Evolutionary conservation across 2,888 invertebrate genomes (phyloP).

Genomic region (Ctena decussata): DNA sequence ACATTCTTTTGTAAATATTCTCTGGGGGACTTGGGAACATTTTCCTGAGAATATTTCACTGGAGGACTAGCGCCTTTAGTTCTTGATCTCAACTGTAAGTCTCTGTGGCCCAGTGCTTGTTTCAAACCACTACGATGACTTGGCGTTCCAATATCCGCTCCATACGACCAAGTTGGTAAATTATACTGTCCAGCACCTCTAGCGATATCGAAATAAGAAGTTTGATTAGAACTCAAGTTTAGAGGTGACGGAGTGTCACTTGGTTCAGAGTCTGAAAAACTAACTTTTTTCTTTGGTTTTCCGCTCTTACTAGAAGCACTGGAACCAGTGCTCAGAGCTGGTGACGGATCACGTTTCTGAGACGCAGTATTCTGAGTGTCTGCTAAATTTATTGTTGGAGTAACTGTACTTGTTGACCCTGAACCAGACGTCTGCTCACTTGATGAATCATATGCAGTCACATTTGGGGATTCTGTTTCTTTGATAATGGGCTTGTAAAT

Average conservation of each 20-base stretch:
- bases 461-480: conserved; percentile 48
- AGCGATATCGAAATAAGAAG: conserved; percentile 57
- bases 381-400: conserved; percentile 47
- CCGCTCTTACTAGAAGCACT: conserved; percentile 62
- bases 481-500: conserved; percentile 73
- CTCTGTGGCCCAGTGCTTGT: neutral
- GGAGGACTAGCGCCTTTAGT: neutral
- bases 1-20: neutral
- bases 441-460: conserved; percentile 52
- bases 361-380: conserved; percentile 36
- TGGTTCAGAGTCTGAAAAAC: conserved; percentile 77
- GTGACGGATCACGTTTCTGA: conserved; percentile 57
- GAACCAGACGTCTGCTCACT: conserved; percentile 57
- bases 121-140: conserved; percentile 5
- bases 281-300: conserved; percentile 74
- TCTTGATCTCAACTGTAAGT: neutral
- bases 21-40: conserved; percentile 1
- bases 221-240: conserved; percentile 54
- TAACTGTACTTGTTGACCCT: conserved; percentile 47
- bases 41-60: neutral
- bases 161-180: conserved; percentile 4
- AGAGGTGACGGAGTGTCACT: conserved; percentile 64
- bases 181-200: neutral
- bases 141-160: neutral
- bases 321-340: conserved; percentile 65